Percentiles rank a stretch among this genome's conserved stretches.
Conservation (phyloP, 1,140 invertebrate species). For the Stratiolaelaps scimitus region DNA sequence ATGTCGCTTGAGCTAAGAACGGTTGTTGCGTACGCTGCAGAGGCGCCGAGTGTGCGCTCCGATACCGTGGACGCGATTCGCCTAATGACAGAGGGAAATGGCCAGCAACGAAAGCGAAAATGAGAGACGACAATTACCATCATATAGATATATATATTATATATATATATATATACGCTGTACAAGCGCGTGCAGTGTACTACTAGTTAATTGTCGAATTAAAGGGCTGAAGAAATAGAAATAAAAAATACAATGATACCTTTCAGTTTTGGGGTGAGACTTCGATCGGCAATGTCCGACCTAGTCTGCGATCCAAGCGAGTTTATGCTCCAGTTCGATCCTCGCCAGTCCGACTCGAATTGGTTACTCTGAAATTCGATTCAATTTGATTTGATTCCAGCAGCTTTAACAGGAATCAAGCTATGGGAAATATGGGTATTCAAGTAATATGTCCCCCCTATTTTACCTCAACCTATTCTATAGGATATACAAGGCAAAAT, state of each 20-base stretch:
- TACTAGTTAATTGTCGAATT: too few species aligned
- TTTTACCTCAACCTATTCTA: too few species aligned
- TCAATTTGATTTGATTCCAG: not conserved
- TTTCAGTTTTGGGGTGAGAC: conserved; percentile 19
- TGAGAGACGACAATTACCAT: too few species aligned
- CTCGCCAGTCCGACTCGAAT: conserved; percentile 1
- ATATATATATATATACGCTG: too few species aligned
- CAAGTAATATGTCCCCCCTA: too few species aligned
- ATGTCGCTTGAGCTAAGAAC: conserved; percentile 16
- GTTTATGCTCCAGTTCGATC: conserved; percentile 19
- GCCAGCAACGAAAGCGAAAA: too few species aligned
- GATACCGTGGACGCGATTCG: conserved; percentile 24
- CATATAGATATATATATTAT: too few species aligned
- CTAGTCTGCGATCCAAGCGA: conserved; percentile 14
- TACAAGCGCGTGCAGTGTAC: too few species aligned
- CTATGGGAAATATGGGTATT: too few species aligned
- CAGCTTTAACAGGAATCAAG: too few species aligned
- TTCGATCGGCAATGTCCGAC: conserved; percentile 9
- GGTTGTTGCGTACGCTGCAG: conserved; percentile 24
- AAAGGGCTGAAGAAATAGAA: too few species aligned
- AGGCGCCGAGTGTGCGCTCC: conserved; percentile 25
- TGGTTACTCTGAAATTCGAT: not conserved
- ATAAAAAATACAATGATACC: not conserved
- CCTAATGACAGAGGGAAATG: conserved; percentile 1
- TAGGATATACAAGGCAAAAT: too few species aligned